A percentile compares a stretch with the other conserved stretches of the same genome.
phyloP scores from a whole-genome alignment of 1,140 invertebrate species.

The Drosophila virilis region DNA sequence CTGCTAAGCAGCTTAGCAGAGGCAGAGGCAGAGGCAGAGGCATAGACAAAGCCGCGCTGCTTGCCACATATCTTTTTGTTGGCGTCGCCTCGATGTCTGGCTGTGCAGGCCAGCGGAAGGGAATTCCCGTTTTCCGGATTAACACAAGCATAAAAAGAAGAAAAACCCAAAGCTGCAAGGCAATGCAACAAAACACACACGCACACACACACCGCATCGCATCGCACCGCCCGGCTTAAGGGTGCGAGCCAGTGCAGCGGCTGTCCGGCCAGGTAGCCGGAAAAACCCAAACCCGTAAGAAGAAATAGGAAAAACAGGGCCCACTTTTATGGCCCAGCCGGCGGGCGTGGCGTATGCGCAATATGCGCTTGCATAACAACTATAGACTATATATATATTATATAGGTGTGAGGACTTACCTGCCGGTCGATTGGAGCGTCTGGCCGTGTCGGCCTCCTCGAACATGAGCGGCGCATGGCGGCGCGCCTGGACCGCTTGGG shows the following conservation, averaged over 20 bases:
- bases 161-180: constrained; percentile 35
- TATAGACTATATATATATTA: not conserved
- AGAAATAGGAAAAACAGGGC: not conserved
- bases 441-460: constrained; percentile 74
- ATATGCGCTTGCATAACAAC: constrained; percentile 3
- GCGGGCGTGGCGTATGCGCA: constrained; percentile 38
- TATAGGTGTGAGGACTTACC: constrained; percentile 53
- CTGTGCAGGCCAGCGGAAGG: constrained; percentile 52
- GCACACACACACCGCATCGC: too few relatives aligned
- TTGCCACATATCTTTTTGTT: not conserved
- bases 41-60: not conserved
- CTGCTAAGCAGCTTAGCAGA: constrained; percentile 34
- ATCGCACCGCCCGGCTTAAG: constrained; percentile 55
- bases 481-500: constrained; percentile 61
- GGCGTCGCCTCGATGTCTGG: not conserved
- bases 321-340: constrained; percentile 5
- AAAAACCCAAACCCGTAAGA: not conserved
- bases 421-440: constrained; percentile 79
- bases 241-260: constrained; percentile 59
- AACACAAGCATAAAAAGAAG: constrained; percentile 52
- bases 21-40: not conserved
- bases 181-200: not conserved
- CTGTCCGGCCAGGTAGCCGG: not conserved
- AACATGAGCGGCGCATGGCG: constrained; percentile 78
- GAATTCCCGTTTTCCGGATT: constrained; percentile 81